phyloP scores from a whole-genome alignment of 2,113 vertebrate genomes.

The Rhadina sibilatrix region DNA sequence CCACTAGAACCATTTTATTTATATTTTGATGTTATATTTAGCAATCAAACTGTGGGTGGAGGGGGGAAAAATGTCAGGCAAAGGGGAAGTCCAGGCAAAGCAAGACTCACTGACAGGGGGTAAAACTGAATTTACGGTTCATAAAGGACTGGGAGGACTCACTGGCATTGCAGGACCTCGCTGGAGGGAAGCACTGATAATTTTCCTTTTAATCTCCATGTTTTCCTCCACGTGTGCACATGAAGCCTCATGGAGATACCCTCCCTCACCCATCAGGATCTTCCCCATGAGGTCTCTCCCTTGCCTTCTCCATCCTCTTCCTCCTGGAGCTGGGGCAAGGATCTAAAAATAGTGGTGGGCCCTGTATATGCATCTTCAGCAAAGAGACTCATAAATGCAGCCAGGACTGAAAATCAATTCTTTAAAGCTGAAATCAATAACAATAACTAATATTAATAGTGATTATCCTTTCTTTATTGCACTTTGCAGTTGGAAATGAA shows the following conservation, averaged over 20 bases:
- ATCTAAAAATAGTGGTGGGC: constrained; percentile 1
- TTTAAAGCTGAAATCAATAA: constrained; percentile 79
- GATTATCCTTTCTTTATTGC: constrained; percentile 66
- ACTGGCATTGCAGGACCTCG: rapidly evolving
- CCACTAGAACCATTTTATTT: not conserved
- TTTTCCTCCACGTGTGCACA: not conserved
- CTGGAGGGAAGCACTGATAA: not conserved
- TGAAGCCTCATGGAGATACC: not conserved
- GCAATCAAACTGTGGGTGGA: not conserved
- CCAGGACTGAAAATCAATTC: constrained; percentile 75
- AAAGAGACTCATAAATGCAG: constrained; percentile 70
- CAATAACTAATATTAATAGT: constrained; percentile 78
- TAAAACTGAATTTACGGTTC: not conserved
- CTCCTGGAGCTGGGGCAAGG: not conserved
- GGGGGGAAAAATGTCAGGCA: not conserved
- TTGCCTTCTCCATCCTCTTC: not conserved
- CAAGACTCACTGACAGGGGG: not conserved
- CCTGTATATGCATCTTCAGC: constrained; percentile 56
- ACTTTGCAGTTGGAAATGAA: constrained; percentile 54
- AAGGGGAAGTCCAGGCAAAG: not conserved
- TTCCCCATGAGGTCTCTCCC: not conserved
- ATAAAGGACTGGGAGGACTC: not conserved
- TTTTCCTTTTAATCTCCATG: not conserved
- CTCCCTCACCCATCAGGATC: not conserved
- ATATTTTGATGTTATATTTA: not conserved